Evolutionary conservation across 2,797 vertebrate genomes (phyloP), one percentile per base, ranked within the genome.

Genomic region (Enteromius afrohamiltoni): DNA sequence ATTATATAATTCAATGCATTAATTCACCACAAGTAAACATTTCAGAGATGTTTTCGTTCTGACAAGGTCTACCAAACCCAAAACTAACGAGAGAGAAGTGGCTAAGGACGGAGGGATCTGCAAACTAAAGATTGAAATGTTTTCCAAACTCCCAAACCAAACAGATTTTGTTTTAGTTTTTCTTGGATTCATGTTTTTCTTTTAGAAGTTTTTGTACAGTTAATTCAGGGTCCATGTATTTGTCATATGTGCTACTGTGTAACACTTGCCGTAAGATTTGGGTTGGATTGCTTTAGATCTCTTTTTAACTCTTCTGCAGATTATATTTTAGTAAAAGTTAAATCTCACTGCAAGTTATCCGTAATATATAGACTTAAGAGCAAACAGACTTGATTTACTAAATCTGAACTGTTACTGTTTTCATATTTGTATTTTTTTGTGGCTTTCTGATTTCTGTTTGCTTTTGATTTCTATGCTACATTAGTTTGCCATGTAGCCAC

Each of bases 401-500:
- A 94, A 95, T 97, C 93, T 93, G 95, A 97, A 95, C 94, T 96
- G 96, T 99, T 97, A 96, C 95, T 93, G 94, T 97, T 97, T 93
- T 96, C 93, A 93, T 92, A 93, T 94, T 91, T 96, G 95, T 97
- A 96, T 69, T 42, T 42, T 93, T 94, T 93, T 94, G 94, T 94
- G 93, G 94, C 93, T 95, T 95, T 94, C 87, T 93, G 84, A 90
- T 91, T 93, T 83, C 64, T 89, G 87, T 94, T 92, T 93, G 94
- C 95, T 93, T 95, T 93, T 90, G 93, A 92, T 95, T 96, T 86
- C 83, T 94, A 94, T 95, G 97, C 97, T 98, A 98, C 96, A 97
- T 95, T 97, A 97, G 97, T 96, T 97, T 92, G 95, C 96, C 96
- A 97, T 97, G 98, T 99, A 98, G 98, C 98, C 97, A 95, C 96